A percentile compares a stretch with the other conserved stretches of the same genome.
phyloP scores from a whole-genome alignment of 2,113 vertebrate species.

The Poeciliopsis retropinna region DNA sequence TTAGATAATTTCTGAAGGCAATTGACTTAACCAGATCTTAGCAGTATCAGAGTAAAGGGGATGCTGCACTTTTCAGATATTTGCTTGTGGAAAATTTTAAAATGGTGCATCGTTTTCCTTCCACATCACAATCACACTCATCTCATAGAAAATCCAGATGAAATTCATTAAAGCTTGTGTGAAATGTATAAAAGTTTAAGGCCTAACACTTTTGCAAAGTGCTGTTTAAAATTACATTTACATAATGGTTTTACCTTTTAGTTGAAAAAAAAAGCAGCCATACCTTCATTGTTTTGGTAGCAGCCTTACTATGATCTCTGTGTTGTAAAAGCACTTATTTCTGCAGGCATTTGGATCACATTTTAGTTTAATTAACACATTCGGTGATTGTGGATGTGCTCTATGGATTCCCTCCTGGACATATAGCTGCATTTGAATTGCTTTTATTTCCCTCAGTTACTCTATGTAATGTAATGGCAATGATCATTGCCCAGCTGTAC shows the following conservation, averaged over 20 bases:
- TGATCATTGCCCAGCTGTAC: slow-evolving; percentile 62
- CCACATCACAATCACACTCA: not conserved
- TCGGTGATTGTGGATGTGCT: slow-evolving; percentile 21
- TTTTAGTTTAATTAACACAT: slow-evolving; percentile 69
- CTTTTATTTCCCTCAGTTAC: slow-evolving; percentile 48
- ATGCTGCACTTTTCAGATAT: not conserved
- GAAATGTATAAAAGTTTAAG: not conserved
- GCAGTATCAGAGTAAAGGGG: not conserved
- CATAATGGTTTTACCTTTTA: too few relatives aligned
- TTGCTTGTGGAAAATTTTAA: not conserved
- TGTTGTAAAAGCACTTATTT: slow-evolving; percentile 60
- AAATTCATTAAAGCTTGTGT: not conserved
- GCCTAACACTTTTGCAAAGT: too few relatives aligned
- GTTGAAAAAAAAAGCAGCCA: slow-evolving; percentile 9
- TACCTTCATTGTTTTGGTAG: slow-evolving; percentile 33
- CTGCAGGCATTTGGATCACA: slow-evolving; percentile 66
- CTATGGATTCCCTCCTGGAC: slow-evolving; percentile 26
- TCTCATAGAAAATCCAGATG: not conserved
- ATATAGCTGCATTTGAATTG: slow-evolving; percentile 52
- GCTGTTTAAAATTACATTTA: too few relatives aligned
- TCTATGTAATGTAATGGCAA: slow-evolving; percentile 43
- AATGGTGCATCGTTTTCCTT: not conserved
- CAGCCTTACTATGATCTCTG: slow-evolving; percentile 56
- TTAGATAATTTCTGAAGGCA: too few relatives aligned
- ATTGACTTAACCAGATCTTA: not conserved